Evolutionary conservation across 2,113 vertebrate species (phyloP).

Genomic region (Ascaphus truei): DNA sequence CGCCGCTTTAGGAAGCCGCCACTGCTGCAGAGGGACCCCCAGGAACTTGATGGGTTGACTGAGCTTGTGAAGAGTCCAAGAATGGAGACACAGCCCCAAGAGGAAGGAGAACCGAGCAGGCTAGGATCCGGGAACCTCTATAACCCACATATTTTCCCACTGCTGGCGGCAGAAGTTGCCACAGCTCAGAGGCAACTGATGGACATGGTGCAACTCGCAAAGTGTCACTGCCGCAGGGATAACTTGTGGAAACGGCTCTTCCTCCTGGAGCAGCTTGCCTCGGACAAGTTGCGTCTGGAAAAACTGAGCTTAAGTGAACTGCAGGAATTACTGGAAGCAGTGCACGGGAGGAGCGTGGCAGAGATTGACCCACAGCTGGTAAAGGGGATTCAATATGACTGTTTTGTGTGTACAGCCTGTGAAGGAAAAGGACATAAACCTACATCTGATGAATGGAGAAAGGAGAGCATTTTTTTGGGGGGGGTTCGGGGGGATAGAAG

Average conservation of each 20-base stretch:
- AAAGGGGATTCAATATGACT: no score
- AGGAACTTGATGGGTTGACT: conserved; percentile 54
- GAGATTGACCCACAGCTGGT: conserved; percentile 96
- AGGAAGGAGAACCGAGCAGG: conserved; percentile 57
- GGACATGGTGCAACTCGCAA: conserved; percentile 86
- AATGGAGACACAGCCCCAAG: conserved; percentile 65
- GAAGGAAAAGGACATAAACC: background rate
- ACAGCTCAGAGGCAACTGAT: conserved; percentile 80
- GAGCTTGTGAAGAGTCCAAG: conserved; percentile 40
- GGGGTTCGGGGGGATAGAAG: fast-evolving
- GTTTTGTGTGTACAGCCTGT: background rate
- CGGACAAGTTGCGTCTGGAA: conserved; percentile 87
- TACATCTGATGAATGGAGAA: background rate
- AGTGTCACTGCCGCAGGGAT: conserved; percentile 92
- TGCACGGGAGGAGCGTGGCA: conserved; percentile 85
- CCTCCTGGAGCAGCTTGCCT: conserved; percentile 85
- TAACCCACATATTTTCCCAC: conserved; percentile 76
- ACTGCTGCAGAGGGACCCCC: conserved; percentile 74
- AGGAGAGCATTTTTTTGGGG: no score
- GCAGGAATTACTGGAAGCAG: conserved; percentile 88
- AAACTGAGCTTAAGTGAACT: conserved; percentile 84
- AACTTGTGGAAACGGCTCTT: conserved; percentile 95
- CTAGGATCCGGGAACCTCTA: conserved; percentile 65
- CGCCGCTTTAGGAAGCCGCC: conserved; percentile 89
- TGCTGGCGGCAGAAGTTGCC: conserved; percentile 81